Evolutionary conservation across 2,797 vertebrate species (phyloP), one percentile per base, ranked within the genome.

Genomic region (Hippopotamyrus pictus): DNA sequence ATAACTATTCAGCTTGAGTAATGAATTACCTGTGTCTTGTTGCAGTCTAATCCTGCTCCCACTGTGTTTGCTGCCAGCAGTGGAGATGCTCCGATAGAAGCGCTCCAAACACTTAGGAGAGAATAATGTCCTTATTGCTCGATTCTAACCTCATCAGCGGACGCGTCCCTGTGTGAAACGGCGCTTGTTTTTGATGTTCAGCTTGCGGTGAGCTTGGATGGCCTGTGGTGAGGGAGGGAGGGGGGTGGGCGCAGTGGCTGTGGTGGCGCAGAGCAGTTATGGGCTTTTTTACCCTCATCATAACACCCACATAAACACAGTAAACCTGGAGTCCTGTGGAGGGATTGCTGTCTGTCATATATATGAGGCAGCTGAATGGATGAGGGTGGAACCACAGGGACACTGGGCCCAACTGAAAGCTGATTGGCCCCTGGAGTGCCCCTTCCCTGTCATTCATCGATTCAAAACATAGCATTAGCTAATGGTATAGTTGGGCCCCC

Each of bases 11-110:
- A 87, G 59, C 33, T 17, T n/a, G 69, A 59, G 41, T 59, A 73
- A 88, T 89, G 25, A 87, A 87, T 79, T 76, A 46, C 84, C 37
- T 3, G 76, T 73, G 65, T 69, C 85, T 51, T 87, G 8, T 65
- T 88, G 76, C 53, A 50, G 88, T 69, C 57, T 69, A 88, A 90
- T 88, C 76, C 46, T 48, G 25, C 59, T 57, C 73, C 76, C 9
- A 29, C 73, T 79, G 82, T 37, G 25, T 90, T 3, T 6, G 48
- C 59, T 76, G 79, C 82, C 82, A 76, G 50, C 12, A 19, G 54
- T 11, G 11, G 3, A 88, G 41, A 50, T 25, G 9, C 29, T n/a
- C n/a, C 9, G 3, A 44, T 41, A 57, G 48, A 87, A 53, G 53
- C 85, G 9, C 12, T 19, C 29, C 57, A 33, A 69, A 53, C 33